These are phyloP conservation scores for Zaprionus davidi DNA, from an alignment of 1,140 invertebrate genomes.

Conservation along the genomic window DNA sequence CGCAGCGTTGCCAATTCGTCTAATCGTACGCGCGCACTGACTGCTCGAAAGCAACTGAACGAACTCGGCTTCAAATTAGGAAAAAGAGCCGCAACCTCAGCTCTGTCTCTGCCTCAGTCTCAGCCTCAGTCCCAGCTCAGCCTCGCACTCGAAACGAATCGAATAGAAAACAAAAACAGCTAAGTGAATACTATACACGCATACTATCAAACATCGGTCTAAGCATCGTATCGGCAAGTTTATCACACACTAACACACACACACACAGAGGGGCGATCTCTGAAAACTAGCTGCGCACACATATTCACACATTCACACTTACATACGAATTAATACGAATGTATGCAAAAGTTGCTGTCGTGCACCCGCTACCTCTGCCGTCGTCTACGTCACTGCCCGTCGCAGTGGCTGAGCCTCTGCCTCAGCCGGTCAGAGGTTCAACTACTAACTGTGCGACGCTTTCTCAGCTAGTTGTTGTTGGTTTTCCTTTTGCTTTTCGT, in stretches of 20 bases:
- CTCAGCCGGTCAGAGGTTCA: slow-evolving; percentile 63
- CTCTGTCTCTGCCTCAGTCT: neutral
- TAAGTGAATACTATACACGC: slow-evolving; percentile 40
- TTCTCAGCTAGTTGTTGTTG: slow-evolving; percentile 43
- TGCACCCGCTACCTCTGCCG: slow-evolving; percentile 10
- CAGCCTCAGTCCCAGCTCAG: neutral
- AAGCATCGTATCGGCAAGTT: slow-evolving; percentile 55
- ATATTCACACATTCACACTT: slow-evolving; percentile 14
- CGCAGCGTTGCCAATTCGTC: slow-evolving; percentile 20
- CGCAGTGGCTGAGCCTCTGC: slow-evolving; percentile 5
- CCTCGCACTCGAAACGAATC: slow-evolving; percentile 58
- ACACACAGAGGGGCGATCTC: slow-evolving; percentile 31
- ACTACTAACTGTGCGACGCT: slow-evolving; percentile 37
- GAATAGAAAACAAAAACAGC: slow-evolving; percentile 70
- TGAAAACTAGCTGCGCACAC: slow-evolving; percentile 44
- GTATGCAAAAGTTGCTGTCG: slow-evolving; percentile 37
- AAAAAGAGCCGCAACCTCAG: slow-evolving; percentile 56
- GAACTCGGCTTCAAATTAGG: slow-evolving; percentile 64
- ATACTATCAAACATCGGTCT: slow-evolving; percentile 1
- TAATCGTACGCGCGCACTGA: slow-evolving; percentile 67
- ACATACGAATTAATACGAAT: slow-evolving; percentile 22
- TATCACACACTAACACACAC: slow-evolving; percentile 28
- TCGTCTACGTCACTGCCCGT: neutral
- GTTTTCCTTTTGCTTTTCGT: slow-evolving; percentile 22
- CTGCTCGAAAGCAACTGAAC: slow-evolving; percentile 81